Conservation (phyloP, 2,113 vertebrate genomes). For the Zosterops hypoxanthus region DNA sequence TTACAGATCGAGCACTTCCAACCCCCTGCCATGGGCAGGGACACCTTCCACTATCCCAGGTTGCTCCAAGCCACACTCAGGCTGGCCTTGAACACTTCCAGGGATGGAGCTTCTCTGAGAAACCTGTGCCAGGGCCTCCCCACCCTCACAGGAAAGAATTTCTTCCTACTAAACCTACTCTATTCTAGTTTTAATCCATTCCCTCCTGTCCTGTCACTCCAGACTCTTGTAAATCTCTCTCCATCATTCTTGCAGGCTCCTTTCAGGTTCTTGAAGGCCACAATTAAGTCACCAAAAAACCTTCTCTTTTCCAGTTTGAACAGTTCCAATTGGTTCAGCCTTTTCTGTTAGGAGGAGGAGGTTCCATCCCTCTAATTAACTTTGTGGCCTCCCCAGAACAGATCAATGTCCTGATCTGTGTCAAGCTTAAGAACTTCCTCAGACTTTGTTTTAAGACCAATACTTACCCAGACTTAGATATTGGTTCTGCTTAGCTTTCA, state of each 20-base stretch:
- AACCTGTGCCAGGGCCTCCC: not conserved
- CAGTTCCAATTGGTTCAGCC: not conserved
- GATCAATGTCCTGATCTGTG: not conserved
- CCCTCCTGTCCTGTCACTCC: not conserved
- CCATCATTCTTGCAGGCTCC: not conserved
- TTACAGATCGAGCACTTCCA: fast-evolving
- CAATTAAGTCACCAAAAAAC: not conserved
- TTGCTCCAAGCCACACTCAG: not conserved
- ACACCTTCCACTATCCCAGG: fast-evolving
- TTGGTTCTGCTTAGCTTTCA: not conserved
- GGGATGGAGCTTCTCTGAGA: not conserved
- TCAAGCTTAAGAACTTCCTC: not conserved
- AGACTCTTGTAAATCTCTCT: not conserved
- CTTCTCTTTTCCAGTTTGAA: not conserved
- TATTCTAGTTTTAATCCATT: not conserved
- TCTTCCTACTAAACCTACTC: not conserved
- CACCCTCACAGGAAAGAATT: not conserved
- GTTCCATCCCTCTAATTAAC: not conserved
- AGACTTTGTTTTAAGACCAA: not conserved
- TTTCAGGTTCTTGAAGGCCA: not conserved
- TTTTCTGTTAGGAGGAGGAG: not conserved
- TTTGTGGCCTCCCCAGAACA: not conserved
- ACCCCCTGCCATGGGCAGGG: not conserved
- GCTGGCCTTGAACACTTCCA: not conserved
- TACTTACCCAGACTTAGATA: not conserved